Evolutionary conservation across 2,797 vertebrate genomes (phyloP).

Genomic region (Neomorphus geoffroyi): DNA sequence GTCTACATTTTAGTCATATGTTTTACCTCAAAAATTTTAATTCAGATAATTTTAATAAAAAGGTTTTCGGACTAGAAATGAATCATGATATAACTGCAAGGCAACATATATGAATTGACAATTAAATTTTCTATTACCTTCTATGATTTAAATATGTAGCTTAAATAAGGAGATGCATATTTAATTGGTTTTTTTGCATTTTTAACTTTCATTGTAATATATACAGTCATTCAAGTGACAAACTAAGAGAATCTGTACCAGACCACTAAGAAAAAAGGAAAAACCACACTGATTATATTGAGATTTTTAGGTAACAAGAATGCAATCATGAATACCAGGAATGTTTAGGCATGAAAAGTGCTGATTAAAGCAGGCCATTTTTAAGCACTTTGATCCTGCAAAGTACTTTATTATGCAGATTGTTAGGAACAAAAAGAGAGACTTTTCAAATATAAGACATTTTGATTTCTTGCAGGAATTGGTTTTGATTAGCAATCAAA

Average conservation of each 20-base stretch:
- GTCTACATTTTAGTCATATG: background rate
- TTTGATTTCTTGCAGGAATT: background rate
- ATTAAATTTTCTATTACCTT: background rate
- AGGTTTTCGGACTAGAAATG: background rate
- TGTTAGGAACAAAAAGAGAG: background rate
- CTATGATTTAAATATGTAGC: background rate
- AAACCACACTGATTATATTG: background rate
- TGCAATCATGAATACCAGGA: background rate
- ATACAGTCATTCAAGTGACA: background rate
- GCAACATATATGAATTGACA: background rate
- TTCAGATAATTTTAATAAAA: background rate
- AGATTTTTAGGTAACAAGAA: background rate
- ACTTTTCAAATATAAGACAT: background rate
- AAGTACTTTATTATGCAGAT: background rate
- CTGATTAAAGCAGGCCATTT: background rate
- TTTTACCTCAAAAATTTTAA: background rate
- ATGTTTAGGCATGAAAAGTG: background rate
- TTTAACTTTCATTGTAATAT: background rate
- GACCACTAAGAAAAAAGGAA: background rate
- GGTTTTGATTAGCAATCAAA: background rate
- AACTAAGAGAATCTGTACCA: background rate
- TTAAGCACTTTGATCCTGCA: background rate
- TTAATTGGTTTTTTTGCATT: accelerated
- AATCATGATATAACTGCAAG: background rate
- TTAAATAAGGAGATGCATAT: background rate